Evolutionary conservation across 2,888 invertebrate genomes (phyloP).

Genomic region (Drosophila bunnanda): DNA sequence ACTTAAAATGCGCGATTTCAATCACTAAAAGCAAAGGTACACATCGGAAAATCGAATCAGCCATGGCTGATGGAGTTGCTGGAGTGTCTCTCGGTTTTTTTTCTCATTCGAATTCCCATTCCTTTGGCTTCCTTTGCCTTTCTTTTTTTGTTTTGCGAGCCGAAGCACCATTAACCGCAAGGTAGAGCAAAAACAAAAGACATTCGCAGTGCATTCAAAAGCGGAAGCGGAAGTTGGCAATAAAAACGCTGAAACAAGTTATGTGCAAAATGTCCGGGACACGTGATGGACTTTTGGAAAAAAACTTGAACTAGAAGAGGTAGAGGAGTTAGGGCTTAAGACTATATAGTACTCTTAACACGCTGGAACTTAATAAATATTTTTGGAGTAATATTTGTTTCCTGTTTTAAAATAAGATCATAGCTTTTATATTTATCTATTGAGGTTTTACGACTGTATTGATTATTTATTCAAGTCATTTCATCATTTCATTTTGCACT

Average conservation of each 20-base stretch:
- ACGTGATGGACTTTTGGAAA: conserved; percentile 66
- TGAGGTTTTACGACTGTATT: too few relatives aligned
- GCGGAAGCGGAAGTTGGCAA: conserved; percentile 71
- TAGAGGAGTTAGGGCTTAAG: conserved; percentile 1
- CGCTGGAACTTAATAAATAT: neutral
- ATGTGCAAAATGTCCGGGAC: conserved; percentile 73
- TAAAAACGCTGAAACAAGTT: conserved; percentile 75
- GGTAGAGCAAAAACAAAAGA: conserved; percentile 52
- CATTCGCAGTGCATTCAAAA: conserved; percentile 31
- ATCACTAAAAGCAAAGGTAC: conserved; percentile 79
- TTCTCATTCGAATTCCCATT: conserved; percentile 1
- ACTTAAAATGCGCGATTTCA: conserved; percentile 81
- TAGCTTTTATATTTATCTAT: too few relatives aligned
- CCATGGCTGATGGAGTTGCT: conserved; percentile 54
- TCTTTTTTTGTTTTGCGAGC: conserved; percentile 3
- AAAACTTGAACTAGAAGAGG: conserved; percentile 7
- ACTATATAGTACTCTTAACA: neutral
- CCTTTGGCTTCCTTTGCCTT: neutral
- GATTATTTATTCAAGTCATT: too few relatives aligned
- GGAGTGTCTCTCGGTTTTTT: conserved; percentile 13
- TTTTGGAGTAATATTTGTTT: neutral
- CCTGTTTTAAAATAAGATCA: too few relatives aligned
- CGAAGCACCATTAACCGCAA: conserved; percentile 60
- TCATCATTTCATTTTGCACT: too few relatives aligned
- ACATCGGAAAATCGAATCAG: conserved; percentile 73